Evolutionary conservation across 2,113 vertebrate genomes (phyloP), one percentile per base, ranked within the genome.

Genomic region (Xyrauchen texanus): DNA sequence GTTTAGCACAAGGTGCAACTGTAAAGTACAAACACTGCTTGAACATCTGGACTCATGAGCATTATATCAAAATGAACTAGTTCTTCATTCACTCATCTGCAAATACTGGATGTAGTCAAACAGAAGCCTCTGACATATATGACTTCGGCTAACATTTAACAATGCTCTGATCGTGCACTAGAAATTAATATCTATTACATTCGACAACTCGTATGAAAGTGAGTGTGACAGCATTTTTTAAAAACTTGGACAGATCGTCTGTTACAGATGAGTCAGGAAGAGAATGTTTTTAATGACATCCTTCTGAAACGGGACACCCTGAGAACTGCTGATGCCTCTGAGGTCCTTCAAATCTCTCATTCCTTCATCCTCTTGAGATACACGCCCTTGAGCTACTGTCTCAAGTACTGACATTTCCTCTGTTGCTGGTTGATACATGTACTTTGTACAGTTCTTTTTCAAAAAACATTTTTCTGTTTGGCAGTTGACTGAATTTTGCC

Each of bases 221-320:
- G 16, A 57, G 68, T 42, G 61, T 65, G 68, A 34, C 66, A 47
- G 65, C 44, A 13, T 63, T 16, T 77, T 66, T 80, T 52, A 67
- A 75, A 46, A 55, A 53, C 21, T 66, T 61, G 70, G 69, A 80
- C 12, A 70, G 21, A 34, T 34, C 21, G 3, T 34, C 21, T 34
- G 21, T 34, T 34, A 34, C 21, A 34, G 52, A 79, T 64, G 69
- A 73, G 69, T 75, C 63, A 49, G 65, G 72, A 60, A 53, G 13
- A 80, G 11, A 60, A 1, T 34, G 64, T 75, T 72, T 71, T 66
- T 80, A 66, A 80, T 80, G 78, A 57, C 78, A 75, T 80, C 52
- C 63, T 58, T 45, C 57, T 8, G 72, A 49, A 67, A 67, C 78
- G 13, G 63, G 47, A 79, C 67, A 79, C 67, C 58, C 8, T 79